Conservation (phyloP, 2,888 invertebrate genomes). For the Podotricha telesiphe region DNA sequence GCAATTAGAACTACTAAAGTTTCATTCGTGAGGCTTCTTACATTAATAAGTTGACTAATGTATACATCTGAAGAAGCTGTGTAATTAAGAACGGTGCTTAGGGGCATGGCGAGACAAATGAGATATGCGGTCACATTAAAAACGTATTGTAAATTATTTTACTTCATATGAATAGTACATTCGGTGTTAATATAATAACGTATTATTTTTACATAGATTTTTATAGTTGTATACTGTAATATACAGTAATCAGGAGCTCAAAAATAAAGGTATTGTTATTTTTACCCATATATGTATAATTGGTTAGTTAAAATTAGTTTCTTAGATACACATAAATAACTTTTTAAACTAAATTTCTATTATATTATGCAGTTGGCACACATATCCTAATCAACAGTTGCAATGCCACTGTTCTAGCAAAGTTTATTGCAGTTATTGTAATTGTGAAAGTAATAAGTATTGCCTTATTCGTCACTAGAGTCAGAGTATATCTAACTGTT, state of each 20-base stretch:
- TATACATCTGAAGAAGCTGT: slow-evolving; percentile 57
- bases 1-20: slow-evolving; percentile 11
- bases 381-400: background rate
- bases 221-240: background rate
- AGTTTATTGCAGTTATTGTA: background rate
- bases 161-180: slow-evolving; percentile 7
- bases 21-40: slow-evolving; percentile 27
- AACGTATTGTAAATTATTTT: slow-evolving; percentile 11
- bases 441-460: background rate
- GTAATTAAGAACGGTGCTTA: slow-evolving; percentile 55
- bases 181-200: slow-evolving; percentile 15
- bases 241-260: background rate
- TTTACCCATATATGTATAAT: background rate
- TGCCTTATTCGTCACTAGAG: background rate
- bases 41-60: slow-evolving; percentile 51
- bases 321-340: background rate
- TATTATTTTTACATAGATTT: slow-evolving; percentile 12
- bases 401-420: background rate
- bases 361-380: background rate
- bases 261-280: background rate
- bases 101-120: slow-evolving; percentile 47
- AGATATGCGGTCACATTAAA: slow-evolving; percentile 30
- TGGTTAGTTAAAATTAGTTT: no score
- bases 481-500: background rate
- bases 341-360: no score